Percentiles rank a stretch among this genome's conserved stretches.
Evolutionary conservation across 2,888 invertebrate species (phyloP).

Genomic region (Aricia artaxerxes): DNA sequence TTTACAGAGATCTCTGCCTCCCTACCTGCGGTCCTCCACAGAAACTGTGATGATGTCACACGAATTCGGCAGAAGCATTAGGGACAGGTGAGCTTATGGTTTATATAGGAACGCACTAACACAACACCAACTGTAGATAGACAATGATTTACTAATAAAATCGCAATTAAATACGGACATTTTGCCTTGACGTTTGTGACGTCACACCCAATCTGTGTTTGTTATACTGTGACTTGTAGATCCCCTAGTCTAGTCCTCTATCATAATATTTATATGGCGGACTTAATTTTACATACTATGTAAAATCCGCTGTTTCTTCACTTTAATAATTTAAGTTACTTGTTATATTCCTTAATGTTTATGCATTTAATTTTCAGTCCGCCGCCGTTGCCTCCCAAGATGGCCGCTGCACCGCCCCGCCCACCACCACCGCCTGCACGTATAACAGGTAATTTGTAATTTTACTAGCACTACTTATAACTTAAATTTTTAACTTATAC

Average conservation of each 20-base stretch:
- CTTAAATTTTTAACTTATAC: not conserved
- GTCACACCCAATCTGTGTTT: no score
- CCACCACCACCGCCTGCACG: conserved; percentile 42
- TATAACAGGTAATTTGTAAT: conserved; percentile 34
- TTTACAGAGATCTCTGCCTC: conserved; percentile 65
- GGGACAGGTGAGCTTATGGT: conserved; percentile 54
- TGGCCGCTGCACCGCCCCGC: conserved; percentile 45
- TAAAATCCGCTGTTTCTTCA: no score
- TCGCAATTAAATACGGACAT: no score
- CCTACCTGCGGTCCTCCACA: conserved; percentile 65
- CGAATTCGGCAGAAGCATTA: conserved; percentile 55
- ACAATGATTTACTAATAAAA: no score
- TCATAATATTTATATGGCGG: no score
- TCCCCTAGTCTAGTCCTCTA: no score
- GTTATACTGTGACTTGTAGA: no score
- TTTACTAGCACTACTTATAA: not conserved
- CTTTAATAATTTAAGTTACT: not conserved
- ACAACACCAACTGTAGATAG: no score
- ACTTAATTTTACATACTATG: no score
- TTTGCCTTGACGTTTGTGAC: no score
- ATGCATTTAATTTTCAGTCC: conserved; percentile 33
- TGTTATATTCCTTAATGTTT: not conserved
- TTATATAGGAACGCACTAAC: not conserved
- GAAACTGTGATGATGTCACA: conserved; percentile 68
- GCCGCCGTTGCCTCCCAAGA: conserved; percentile 52